Conservation (phyloP, 2,113 vertebrate species). For the Peromyscus californicus region DNA sequence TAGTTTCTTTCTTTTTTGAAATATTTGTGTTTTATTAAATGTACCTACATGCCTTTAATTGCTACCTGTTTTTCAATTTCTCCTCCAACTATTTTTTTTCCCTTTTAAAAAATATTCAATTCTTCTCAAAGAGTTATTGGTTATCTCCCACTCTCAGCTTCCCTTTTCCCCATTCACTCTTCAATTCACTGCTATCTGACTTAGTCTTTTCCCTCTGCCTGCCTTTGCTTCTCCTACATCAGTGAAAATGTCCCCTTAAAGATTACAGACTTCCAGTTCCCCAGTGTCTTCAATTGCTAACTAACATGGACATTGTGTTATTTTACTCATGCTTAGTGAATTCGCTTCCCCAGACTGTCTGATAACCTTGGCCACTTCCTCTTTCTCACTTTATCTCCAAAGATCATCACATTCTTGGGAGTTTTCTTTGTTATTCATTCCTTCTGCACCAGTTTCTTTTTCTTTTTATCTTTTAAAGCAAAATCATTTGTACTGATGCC, state of each 20-base stretch:
- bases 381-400: not conserved
- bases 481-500: not conserved
- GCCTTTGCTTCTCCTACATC: not conserved
- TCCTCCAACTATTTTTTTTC: not conserved
- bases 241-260: not conserved
- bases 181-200: not conserved
- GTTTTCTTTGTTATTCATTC: not conserved
- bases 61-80: not conserved
- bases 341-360: not conserved
- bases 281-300: not conserved
- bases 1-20: not conserved
- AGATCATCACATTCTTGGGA: not conserved
- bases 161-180: not conserved
- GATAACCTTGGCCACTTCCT: not conserved
- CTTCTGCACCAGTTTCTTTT: not conserved
- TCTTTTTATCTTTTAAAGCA: not conserved
- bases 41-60: not conserved
- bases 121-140: not conserved
- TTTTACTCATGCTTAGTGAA: slow-evolving; percentile 1
- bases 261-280: not conserved
- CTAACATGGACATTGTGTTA: not conserved
- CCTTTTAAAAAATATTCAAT: not conserved
- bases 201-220: not conserved
- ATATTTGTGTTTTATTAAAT: not conserved
- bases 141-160: not conserved